phyloP scores from a whole-genome alignment of 2,888 invertebrate species.

The Laothoe populi region DNA sequence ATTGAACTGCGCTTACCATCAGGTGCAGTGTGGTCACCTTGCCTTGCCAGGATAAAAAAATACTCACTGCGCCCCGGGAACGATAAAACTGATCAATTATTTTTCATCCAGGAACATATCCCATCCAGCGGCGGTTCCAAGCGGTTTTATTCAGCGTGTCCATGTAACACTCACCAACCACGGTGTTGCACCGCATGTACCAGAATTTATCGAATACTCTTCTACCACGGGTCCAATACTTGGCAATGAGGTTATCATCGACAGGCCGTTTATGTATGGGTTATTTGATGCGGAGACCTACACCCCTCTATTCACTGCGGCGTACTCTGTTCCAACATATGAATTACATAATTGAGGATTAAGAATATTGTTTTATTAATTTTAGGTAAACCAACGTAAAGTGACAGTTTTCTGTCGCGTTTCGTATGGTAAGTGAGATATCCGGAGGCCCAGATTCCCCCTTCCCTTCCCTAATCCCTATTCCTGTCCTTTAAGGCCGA shows the following conservation, averaged over 20 bases:
- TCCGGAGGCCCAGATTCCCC: no score
- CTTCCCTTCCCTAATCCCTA: no score
- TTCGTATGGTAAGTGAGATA: no score
- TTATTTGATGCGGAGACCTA: conserved; percentile 30
- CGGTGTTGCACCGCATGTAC: conserved; percentile 30
- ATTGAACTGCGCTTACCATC: no score
- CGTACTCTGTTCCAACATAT: conserved; percentile 27
- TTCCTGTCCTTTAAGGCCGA: no score
- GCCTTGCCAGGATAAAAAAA: no score
- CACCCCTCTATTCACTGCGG: conserved; percentile 20
- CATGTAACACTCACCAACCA: conserved; percentile 36
- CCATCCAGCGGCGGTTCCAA: conserved; percentile 40
- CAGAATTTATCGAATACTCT: not conserved
- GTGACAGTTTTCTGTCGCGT: no score
- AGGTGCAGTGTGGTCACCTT: no score
- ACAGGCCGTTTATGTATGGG: conserved; percentile 37
- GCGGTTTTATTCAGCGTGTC: conserved; percentile 39
- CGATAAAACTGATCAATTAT: not conserved
- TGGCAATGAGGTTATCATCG: conserved; percentile 32
- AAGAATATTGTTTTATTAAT: not conserved
- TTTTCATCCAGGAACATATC: conserved; percentile 38
- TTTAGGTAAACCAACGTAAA: no score
- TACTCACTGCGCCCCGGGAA: not conserved
- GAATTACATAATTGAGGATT: not conserved
- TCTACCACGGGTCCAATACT: conserved; percentile 28